These are phyloP conservation scores for Galagoides demidoff DNA, from an alignment of 2,797 vertebrate genomes.

Conservation along the genomic window DNA sequence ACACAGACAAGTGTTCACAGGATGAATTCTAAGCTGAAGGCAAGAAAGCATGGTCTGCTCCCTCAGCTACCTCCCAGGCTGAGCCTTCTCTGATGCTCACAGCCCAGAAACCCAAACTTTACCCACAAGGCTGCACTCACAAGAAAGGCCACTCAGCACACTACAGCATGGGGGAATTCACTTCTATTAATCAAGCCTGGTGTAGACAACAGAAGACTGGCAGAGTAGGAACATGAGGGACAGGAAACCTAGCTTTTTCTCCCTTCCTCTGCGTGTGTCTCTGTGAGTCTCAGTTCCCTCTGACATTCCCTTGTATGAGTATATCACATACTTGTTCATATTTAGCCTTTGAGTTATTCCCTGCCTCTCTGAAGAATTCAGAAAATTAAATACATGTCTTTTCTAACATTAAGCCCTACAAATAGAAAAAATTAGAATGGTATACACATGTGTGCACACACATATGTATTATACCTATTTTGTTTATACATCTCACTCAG, in stretches of 20 bases:
- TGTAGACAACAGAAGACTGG: not conserved
- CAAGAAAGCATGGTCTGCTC: not conserved
- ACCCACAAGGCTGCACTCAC: not conserved
- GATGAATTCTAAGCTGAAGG: not conserved
- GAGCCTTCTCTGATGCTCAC: not conserved
- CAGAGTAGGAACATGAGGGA: too few species aligned
- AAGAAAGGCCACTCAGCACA: not conserved
- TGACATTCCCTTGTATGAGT: not conserved
- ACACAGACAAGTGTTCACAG: not conserved
- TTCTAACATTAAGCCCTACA: not conserved
- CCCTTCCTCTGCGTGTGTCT: not conserved
- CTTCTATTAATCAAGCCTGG: not conserved
- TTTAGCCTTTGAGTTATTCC: not conserved
- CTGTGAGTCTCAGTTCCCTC: not conserved
- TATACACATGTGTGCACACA: accelerated
- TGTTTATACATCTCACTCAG: not conserved
- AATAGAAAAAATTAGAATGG: not conserved
- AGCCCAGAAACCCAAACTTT: not conserved
- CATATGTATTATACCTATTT: too few species aligned
- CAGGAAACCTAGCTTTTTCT: not conserved
- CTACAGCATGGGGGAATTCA: not conserved
- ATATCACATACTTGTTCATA: not conserved
- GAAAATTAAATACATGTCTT: not conserved
- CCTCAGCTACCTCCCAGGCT: not conserved
- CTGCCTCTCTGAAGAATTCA: not conserved